These are phyloP conservation scores for Allolobophora icterica DNA, from an alignment of 2,888 invertebrate species.

Conservation along the genomic window DNA sequence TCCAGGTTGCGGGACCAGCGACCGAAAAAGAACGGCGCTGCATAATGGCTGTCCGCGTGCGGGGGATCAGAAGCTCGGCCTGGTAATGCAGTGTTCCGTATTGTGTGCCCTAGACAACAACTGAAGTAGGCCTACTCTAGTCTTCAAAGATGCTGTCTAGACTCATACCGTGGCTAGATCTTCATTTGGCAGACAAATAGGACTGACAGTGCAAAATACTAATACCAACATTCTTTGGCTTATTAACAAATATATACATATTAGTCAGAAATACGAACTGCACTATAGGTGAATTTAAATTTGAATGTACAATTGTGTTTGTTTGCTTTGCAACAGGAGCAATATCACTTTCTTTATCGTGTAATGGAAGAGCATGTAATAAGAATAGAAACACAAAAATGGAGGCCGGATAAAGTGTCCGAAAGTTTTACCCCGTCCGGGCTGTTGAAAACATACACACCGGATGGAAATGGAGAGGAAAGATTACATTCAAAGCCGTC, in stretches of 20 bases:
- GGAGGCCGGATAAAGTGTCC: not conserved
- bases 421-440: not conserved
- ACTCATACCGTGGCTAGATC: not conserved
- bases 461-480: not conserved
- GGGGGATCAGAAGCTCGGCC: too few relatives aligned
- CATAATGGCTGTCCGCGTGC: too few relatives aligned
- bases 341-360: constrained; percentile 32
- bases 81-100: not conserved
- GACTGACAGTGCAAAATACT: not conserved
- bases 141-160: not conserved
- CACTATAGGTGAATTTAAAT: not conserved
- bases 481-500: not conserved
- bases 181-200: too few relatives aligned
- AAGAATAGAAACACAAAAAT: not conserved
- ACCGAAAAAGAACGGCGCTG: too few relatives aligned
- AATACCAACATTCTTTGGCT: not conserved
- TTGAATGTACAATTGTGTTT: not conserved
- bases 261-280: not conserved
- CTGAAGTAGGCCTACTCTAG: not conserved
- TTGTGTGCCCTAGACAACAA: not conserved
- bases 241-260: too few relatives aligned
- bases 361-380: constrained; percentile 30
- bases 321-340: not conserved
- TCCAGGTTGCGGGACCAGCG: too few relatives aligned
- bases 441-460: not conserved